Percentiles rank a stretch among this genome's conserved stretches.
phyloP scores from a whole-genome alignment of 2,113 vertebrate genomes.

The Bucco capensis region DNA sequence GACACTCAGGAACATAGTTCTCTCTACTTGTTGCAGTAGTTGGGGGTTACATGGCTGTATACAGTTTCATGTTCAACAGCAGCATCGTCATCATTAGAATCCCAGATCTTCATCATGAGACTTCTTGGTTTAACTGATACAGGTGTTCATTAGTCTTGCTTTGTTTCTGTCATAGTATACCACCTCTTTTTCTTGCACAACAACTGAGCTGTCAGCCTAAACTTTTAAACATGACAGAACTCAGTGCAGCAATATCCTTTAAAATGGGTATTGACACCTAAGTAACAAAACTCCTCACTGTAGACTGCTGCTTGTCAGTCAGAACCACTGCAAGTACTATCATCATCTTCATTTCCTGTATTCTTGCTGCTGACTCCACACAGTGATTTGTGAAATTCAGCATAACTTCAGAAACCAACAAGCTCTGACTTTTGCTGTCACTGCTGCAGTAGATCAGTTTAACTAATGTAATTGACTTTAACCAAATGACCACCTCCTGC shows the following conservation, averaged over 20 bases:
- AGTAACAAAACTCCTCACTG: neutral
- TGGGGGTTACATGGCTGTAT: neutral
- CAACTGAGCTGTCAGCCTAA: neutral
- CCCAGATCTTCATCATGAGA: neutral
- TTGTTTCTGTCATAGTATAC: neutral
- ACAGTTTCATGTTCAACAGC: neutral
- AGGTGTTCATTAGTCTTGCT: neutral
- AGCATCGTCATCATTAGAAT: neutral
- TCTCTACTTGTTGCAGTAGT: neutral
- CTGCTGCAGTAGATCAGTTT: neutral
- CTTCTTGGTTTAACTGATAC: neutral
- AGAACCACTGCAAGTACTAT: neutral
- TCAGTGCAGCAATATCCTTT: neutral
- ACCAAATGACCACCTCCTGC: neutral
- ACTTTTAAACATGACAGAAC: neutral
- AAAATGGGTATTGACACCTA: neutral
- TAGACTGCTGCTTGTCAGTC: neutral
- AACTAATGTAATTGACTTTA: neutral
- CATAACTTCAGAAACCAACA: neutral
- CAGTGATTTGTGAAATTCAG: neutral
- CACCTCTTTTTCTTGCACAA: neutral
- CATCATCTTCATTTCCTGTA: neutral
- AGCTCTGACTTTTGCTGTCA: conserved; percentile 13
- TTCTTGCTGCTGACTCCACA: neutral
- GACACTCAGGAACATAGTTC: neutral